Evolutionary conservation across 2,113 vertebrate species (phyloP).

Genomic region (Oryzias melastigma): DNA sequence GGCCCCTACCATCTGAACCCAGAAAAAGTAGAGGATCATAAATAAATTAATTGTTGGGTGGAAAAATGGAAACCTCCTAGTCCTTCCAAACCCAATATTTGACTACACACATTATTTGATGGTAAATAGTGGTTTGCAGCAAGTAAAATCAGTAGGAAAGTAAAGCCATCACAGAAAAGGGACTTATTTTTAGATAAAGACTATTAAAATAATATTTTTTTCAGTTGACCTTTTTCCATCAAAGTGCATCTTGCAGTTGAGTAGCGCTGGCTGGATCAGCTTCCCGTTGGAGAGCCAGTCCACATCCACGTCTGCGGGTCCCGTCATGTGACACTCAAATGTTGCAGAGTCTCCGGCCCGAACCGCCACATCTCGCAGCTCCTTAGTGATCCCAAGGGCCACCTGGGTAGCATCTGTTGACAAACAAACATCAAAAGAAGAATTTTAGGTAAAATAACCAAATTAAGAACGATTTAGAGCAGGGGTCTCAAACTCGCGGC

Average conservation of each 20-base stretch:
- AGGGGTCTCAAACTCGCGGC: too few species aligned
- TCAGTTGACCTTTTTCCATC: constrained; percentile 81
- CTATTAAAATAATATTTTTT: too few species aligned
- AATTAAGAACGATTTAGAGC: background rate
- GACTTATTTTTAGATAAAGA: too few species aligned
- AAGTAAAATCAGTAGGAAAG: too few species aligned
- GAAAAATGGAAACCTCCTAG: too few species aligned
- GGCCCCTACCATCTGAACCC: too few species aligned
- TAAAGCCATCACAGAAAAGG: too few species aligned
- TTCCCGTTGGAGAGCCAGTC: constrained; percentile 93
- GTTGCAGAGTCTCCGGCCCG: constrained; percentile 88
- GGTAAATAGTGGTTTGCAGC: too few species aligned
- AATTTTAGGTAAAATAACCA: background rate
- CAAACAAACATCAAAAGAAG: background rate
- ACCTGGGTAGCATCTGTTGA: constrained; percentile 75
- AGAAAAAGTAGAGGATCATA: too few species aligned
- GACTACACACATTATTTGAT: too few species aligned
- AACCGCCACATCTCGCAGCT: constrained; percentile 83
- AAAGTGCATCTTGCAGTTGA: constrained; percentile 98
- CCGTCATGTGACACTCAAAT: constrained; percentile 88
- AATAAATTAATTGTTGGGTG: too few species aligned
- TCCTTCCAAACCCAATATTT: too few species aligned
- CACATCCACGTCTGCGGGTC: constrained; percentile 88
- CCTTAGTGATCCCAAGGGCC: constrained; percentile 80
- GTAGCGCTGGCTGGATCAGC: constrained; percentile 91